Conservation (phyloP, 1,140 invertebrate species). For the Drosophila cardini region DNA sequence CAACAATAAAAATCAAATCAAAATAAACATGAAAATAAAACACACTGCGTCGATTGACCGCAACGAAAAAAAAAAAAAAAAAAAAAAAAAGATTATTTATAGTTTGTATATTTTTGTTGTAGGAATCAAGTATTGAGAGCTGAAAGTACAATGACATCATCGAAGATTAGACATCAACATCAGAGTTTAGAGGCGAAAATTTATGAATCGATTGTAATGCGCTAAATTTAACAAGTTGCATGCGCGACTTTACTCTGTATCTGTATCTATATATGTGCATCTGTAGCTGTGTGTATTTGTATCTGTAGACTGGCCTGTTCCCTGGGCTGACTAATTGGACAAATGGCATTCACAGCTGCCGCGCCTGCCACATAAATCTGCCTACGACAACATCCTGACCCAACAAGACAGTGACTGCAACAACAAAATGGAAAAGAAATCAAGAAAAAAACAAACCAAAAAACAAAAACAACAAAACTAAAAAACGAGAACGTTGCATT, state of each 20-base stretch:
- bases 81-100: slow-evolving; percentile 74
- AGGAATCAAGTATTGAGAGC: slow-evolving; percentile 25
- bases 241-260: slow-evolving; percentile 5
- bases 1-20: slow-evolving; percentile 54
- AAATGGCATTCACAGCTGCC: slow-evolving; percentile 82
- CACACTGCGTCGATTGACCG: slow-evolving; percentile 51
- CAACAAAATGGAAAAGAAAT: neutral
- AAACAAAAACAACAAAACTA: slow-evolving; percentile 3
- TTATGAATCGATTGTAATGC: slow-evolving; percentile 79
- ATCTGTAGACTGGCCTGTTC: slow-evolving; percentile 27
- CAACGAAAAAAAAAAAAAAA: no score
- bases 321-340: slow-evolving; percentile 75
- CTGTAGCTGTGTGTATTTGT: neutral
- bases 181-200: slow-evolving; percentile 55
- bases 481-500: slow-evolving; percentile 66
- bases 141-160: slow-evolving; percentile 36
- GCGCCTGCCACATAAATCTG: slow-evolving; percentile 78
- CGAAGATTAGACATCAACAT: slow-evolving; percentile 60
- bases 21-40: slow-evolving; percentile 37
- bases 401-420: slow-evolving; percentile 9
- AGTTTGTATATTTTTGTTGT: slow-evolving; percentile 44
- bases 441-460: neutral
- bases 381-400: slow-evolving; percentile 72
- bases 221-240: slow-evolving; percentile 82
- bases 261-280: neutral